These are phyloP conservation scores for Ochotona princeps DNA, from an alignment of 2,113 vertebrate species.

Conservation along the genomic window DNA sequence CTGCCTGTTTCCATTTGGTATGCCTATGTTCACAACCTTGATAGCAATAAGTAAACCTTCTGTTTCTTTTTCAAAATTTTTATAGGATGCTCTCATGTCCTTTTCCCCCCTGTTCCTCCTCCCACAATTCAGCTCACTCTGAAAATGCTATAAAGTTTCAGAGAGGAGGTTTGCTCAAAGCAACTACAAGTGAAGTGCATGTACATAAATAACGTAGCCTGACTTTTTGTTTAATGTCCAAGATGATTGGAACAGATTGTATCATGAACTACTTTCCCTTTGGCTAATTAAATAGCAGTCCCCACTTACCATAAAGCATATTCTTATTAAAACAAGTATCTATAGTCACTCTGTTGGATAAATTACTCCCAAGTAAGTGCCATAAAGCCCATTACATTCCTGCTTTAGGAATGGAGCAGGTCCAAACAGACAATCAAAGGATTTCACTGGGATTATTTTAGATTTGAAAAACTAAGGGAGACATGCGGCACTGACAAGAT, in stretches of 20 bases:
- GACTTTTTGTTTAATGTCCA: conserved; percentile 91
- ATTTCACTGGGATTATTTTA: conserved; percentile 98
- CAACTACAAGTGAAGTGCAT: conserved; percentile 87
- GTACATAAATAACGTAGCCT: conserved; percentile 88
- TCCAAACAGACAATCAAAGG: conserved; percentile 99
- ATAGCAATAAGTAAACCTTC: conserved; percentile 80
- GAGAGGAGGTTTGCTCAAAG: conserved; percentile 85
- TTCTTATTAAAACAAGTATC: conserved; percentile 97
- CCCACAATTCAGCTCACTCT: conserved; percentile 68
- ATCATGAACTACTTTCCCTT: conserved; percentile 90
- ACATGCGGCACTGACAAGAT: conserved; percentile 93
- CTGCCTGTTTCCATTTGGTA: conserved; percentile 74
- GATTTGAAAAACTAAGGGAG: conserved; percentile 95
- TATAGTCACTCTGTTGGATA: conserved; percentile 93
- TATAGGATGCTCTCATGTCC: conserved; percentile 74
- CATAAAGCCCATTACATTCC: conserved; percentile 95
- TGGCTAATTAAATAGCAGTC: conserved; percentile 96
- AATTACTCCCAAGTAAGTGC: conserved; percentile 96
- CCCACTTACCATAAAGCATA: conserved; percentile 94
- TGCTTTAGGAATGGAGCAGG: conserved; percentile 94
- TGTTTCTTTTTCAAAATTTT: conserved; percentile 77
- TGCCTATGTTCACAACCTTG: conserved; percentile 72
- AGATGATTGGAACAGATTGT: conserved; percentile 92
- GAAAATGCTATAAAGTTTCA: conserved; percentile 83
- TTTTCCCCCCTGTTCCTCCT: conserved; percentile 70